Evolutionary conservation across 2,888 invertebrate species (phyloP), one percentile per base, ranked within the genome.

Genomic region (Scaptomyza cyrtandrae): DNA sequence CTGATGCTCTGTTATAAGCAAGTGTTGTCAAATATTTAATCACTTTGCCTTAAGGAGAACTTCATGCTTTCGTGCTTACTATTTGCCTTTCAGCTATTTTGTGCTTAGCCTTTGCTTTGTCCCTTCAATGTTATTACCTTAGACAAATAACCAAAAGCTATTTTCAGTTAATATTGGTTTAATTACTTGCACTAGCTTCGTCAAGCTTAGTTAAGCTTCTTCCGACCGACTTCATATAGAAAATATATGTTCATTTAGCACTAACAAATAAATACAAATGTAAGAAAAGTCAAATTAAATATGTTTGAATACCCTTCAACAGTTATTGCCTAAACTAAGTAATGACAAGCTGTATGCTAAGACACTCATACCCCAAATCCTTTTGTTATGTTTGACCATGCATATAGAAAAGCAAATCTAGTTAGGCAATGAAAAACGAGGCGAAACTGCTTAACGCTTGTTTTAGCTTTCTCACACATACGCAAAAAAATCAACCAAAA

Each of bases 401-500:
- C 67, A 72, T 74, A 68, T 59, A 68, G 65, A 69, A 62, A 65
- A 75, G 54, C 61, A 86, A 79, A 85, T 85, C 82, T 81, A 80
- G 67, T 57, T 68, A 57, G 71, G 76, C 82, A 69, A 85, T 84
- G 87, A 85, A 86, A 84, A 86, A 80, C 76, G 73, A 71, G 78
- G 71, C 71, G 65, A 85, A 86, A 81, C 82, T 84, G 78, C 85
- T 84, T 83, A 87, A 87, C 83, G 75, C 70, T 65, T 79, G 75
- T 79, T 69, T 66, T 58, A 2, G 52, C 45, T 43, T 9, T 13
- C 39, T 6, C 50, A 52, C 52, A 65, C 55, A 64, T 52, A 48
- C 58, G 63, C 62, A 56, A 41, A 46, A 53, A 43, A 29, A 31
- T 19, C 13, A 45, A 59, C 41, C 13, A 37, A 48, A 46, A 29